A percentile compares a stretch with the other conserved stretches of the same genome.
Evolutionary conservation across 2,888 invertebrate species (phyloP).

Genomic region (Penaeus monodon): DNA sequence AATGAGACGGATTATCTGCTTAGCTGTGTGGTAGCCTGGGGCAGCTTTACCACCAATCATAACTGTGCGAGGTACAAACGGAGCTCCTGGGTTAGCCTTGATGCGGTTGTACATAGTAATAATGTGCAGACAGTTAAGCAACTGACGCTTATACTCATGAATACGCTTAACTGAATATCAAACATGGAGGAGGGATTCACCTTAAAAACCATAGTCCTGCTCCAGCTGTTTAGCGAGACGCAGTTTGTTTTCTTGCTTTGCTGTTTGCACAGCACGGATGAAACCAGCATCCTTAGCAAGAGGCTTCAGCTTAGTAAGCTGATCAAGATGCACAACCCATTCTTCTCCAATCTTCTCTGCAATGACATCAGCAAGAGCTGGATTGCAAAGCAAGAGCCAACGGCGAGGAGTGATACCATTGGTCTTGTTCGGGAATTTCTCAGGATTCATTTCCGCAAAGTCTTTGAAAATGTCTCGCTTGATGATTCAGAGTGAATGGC

Average conservation of each 20-base stretch:
- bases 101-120: constrained; percentile 97
- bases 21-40: constrained; percentile 97
- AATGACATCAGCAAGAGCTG: constrained; percentile 93
- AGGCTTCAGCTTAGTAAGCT: constrained; percentile 84
- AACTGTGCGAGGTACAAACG: constrained; percentile 91
- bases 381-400: constrained; percentile 97
- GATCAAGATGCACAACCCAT: constrained; percentile 93
- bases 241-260: constrained; percentile 98
- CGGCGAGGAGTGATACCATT: constrained; percentile 99
- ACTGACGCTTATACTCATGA: constrained; percentile 98
- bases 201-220: constrained; percentile 87
- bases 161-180: constrained; percentile 98
- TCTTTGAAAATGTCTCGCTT: constrained; percentile 91
- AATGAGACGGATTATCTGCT: constrained; percentile 97
- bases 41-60: constrained; percentile 99
- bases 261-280: constrained; percentile 89
- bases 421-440: constrained; percentile 99
- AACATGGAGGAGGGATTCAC: constrained; percentile 96
- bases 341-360: constrained; percentile 98
- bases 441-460: constrained; percentile 94
- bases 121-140: constrained; percentile 95
- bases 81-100: constrained; percentile 89
- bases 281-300: constrained; percentile 89
- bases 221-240: constrained; percentile 87
- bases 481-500: constrained; percentile 97